Base-by-base conservation (phyloP, 2,888 invertebrate species). In the Drosophila picticornis region DNA sequence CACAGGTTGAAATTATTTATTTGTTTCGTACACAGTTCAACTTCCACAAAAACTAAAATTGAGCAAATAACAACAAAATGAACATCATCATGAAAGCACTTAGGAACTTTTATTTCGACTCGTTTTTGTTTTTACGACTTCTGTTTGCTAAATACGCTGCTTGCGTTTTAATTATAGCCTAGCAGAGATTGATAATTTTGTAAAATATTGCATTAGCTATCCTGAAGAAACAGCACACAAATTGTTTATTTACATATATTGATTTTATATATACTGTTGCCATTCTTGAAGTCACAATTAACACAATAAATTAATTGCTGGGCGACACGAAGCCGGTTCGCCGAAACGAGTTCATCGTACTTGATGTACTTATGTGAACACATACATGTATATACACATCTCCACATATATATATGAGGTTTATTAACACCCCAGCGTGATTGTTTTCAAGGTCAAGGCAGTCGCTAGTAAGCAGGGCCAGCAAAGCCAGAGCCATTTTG, bases 401-500 rank as follows among this genome's bases (percentile, higher is more conserved):
- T 7, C 1, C 22, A 11, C 19, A 19, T 19, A 50, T 19, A 9
- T 16, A 51, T 51, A 52, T 56, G 43, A 27, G 46, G 29, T 31
- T 46, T 43, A 58, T 69, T 74, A 58, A 46, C 80, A 70, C 64
- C 34, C 66, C 51, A 53, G 52, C 79, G 66, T 60, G 48, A 72
- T n/a, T 13, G 34, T 43, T 67, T 80, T 80, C 81, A 86, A 67
- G 83, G 84, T 77, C 84, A 59, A 27, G 55, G 40, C 31, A 62
- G 46, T 31, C 52, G 38, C 38, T 9, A 5, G 48, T 19, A 53
- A 67, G 43, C 51, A 46, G 51, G 50, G 31, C 40, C 27, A 57
- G 55, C 72, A 43, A 48, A 46, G 46, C 25, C 25, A 52, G 60
- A 40, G 52, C 46, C 81, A 72, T 81, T 60, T 34, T n/a, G 29